Evolutionary conservation across 2,888 invertebrate genomes (phyloP), one percentile per base, ranked within the genome.

Genomic region (Achlya flavicornis): DNA sequence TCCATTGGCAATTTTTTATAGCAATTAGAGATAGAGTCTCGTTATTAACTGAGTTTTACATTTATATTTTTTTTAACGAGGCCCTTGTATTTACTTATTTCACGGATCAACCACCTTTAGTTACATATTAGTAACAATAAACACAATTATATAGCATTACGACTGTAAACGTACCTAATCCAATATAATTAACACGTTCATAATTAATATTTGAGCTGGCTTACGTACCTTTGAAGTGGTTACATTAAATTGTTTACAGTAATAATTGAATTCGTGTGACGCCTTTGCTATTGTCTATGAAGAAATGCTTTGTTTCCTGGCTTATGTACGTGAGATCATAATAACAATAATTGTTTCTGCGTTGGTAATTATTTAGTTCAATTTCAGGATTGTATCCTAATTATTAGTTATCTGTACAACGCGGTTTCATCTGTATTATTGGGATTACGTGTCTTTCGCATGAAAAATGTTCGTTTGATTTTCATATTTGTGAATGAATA

Each of bases 191-290:
- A 72, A 64, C 69, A 66, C 66, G 41, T 66, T 61, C 64, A 72
- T 73, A 66, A 74, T 73, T 74, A 71, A 71, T 72, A 71, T 72
- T 67, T 70, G 66, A 64, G 41, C 62, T 63, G 57, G 61, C 63
- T 63, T 69, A 69, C 66, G 53, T 41, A 19, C 35, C 60, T 78
- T 78, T 75, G 77, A 72, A 68, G 73, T 71, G 64, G 68, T 60
- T 63, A 67, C 62, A 73, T 69, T 74, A 69, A 73, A 68, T 68
- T 70, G 66, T 70, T 69, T 66, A 64, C 61, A 35, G 63, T 63
- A 62, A 63, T 67, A 67, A 73, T 70, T 68, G 62, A 33, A 64
- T 67, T 62, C 53, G 58, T n/a, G 12, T 19, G 32, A 53, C 63
- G 64, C 1, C 38, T 60, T 19, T 33, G 41, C 60, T 7, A 26